A percentile compares a stretch with the other conserved stretches of the same genome.
These are phyloP conservation scores for Mus pahari DNA, from an alignment of 2,113 vertebrate genomes.

Conservation along the genomic window DNA sequence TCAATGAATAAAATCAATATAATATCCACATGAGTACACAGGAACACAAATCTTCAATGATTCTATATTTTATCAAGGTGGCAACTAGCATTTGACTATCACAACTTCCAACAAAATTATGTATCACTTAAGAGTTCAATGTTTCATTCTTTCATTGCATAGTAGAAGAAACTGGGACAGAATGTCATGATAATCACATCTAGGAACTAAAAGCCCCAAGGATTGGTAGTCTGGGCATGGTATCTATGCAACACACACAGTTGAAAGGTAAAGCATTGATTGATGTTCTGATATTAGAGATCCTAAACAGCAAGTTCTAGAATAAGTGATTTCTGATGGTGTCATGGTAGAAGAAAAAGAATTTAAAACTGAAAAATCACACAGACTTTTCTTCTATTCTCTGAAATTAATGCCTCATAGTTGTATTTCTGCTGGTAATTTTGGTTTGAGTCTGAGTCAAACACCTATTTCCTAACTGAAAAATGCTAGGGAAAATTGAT, in stretches of 20 bases:
- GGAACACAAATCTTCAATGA: background rate
- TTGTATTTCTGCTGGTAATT: background rate
- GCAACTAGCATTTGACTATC: background rate
- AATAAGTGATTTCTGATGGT: background rate
- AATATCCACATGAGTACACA: background rate
- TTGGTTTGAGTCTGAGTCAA: background rate
- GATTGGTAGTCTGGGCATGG: background rate
- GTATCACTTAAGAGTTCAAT: background rate
- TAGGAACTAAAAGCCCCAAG: background rate
- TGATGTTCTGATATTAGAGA: background rate
- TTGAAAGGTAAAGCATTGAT: background rate
- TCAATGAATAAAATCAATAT: background rate
- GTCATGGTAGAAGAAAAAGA: background rate
- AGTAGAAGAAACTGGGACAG: background rate
- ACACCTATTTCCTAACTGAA: background rate
- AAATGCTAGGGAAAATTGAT: background rate
- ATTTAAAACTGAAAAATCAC: background rate
- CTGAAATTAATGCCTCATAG: background rate
- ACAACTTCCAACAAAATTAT: background rate
- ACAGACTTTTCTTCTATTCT: background rate
- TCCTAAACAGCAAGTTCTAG: background rate
- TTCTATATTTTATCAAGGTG: background rate
- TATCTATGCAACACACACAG: background rate
- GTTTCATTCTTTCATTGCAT: background rate
- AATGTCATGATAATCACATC: background rate